A percentile compares a stretch with the other conserved stretches of the same genome.
Conservation (phyloP, 2,113 vertebrate genomes). For the Oryzias woworae region DNA sequence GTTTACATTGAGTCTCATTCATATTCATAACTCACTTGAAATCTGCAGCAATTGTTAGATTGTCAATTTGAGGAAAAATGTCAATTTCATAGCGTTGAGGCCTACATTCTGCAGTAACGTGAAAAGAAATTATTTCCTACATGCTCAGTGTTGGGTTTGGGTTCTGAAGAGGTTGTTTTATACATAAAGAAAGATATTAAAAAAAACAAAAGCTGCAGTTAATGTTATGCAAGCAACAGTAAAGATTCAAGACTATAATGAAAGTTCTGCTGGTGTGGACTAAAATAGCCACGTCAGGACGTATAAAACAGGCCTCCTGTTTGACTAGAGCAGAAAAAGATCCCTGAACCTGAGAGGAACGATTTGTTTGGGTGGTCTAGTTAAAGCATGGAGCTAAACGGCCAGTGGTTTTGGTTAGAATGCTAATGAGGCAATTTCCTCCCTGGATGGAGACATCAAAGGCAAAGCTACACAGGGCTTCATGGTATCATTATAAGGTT, state of each 20-base stretch:
- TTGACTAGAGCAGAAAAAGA: slow-evolving; percentile 30
- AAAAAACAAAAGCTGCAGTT: slow-evolving; percentile 3
- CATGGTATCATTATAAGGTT: slow-evolving; percentile 53
- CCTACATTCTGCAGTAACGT: too few relatives aligned
- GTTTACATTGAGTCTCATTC: too few relatives aligned
- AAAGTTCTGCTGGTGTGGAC: slow-evolving; percentile 34
- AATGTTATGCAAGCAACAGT: slow-evolving; percentile 44
- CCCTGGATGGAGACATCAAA: slow-evolving; percentile 73
- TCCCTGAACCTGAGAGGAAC: slow-evolving; percentile 39
- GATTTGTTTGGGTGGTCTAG: slow-evolving; percentile 73
- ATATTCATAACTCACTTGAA: too few relatives aligned
- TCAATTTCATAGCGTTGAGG: too few relatives aligned
- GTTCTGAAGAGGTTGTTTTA: slow-evolving; percentile 42
- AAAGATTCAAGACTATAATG: slow-evolving; percentile 34
- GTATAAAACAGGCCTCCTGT: slow-evolving; percentile 34
- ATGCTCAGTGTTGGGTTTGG: slow-evolving; percentile 17
- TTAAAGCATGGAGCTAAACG: slow-evolving; percentile 67
- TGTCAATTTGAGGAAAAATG: too few relatives aligned
- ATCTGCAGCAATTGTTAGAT: too few relatives aligned
- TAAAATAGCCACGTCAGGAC: slow-evolving; percentile 45
- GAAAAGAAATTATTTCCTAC: too few relatives aligned
- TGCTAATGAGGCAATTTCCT: slow-evolving; percentile 68
- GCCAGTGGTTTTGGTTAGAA: slow-evolving; percentile 62
- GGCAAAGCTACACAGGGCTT: slow-evolving; percentile 47
- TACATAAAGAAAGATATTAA: slow-evolving; percentile 30